Evolutionary conservation across 1,140 invertebrate species (phyloP).

Genomic region (Acromyrmex charruanus): DNA sequence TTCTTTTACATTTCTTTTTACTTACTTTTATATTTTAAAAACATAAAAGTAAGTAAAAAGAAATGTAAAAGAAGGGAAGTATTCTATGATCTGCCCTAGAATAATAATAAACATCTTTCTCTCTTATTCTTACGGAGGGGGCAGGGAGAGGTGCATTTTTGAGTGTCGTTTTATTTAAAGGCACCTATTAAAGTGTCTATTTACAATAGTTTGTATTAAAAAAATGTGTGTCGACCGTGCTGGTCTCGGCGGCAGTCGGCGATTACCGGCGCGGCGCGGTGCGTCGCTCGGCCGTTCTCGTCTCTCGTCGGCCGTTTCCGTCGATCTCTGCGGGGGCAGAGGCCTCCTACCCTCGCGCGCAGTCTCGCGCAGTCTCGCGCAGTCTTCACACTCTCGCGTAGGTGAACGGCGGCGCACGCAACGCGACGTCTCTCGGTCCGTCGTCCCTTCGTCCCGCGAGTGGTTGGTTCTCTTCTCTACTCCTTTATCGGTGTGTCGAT

Average conservation of each 20-base stretch:
- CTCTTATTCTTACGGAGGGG: neutral
- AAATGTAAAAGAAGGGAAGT: no score
- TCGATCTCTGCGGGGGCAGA: slow-evolving; percentile 83
- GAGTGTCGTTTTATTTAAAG: neutral
- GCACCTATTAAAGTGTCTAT: neutral
- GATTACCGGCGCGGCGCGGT: neutral
- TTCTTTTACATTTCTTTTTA: no score
- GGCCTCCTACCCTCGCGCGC: slow-evolving; percentile 76
- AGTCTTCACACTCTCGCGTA: slow-evolving; percentile 76
- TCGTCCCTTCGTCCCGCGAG: slow-evolving; percentile 30
- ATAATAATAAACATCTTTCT: no score
- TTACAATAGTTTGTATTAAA: slow-evolving; percentile 4
- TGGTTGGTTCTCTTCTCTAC: neutral
- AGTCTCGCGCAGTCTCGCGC: slow-evolving; percentile 62
- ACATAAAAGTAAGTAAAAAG: no score
- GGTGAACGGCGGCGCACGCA: slow-evolving; percentile 67
- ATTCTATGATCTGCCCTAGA: no score
- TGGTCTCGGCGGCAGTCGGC: neutral
- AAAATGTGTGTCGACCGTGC: neutral
- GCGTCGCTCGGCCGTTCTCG: slow-evolving; percentile 69
- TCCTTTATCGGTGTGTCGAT: slow-evolving; percentile 1
- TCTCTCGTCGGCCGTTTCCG: slow-evolving; percentile 76
- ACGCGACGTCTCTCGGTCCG: slow-evolving; percentile 40
- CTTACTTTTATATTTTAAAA: no score
- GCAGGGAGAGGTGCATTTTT: neutral